Evolutionary conservation across 2,797 vertebrate genomes (phyloP).

Genomic region (Aphelocoma californica): DNA sequence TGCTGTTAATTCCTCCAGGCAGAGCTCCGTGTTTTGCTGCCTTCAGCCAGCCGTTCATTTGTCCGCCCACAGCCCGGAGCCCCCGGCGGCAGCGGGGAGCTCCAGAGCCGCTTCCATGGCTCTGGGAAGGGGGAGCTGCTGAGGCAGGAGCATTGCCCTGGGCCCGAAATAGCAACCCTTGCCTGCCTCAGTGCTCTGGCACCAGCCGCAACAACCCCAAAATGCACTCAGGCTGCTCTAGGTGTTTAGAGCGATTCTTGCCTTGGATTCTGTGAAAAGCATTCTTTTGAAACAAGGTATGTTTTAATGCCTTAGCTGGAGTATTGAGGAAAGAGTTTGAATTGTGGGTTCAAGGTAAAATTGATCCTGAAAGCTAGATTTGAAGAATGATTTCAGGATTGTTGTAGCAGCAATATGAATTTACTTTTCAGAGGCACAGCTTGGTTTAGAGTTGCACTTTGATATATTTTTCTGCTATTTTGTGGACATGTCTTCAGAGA

Average conservation of each 20-base stretch:
- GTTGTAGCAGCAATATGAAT: neutral
- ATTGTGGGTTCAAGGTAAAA: neutral
- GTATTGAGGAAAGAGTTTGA: neutral
- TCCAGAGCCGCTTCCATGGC: neutral
- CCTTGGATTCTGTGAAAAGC: neutral
- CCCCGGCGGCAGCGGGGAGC: slow-evolving; percentile 1
- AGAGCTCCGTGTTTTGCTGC: slow-evolving; percentile 23
- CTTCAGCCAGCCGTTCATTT: slow-evolving; percentile 56
- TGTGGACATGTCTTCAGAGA: neutral
- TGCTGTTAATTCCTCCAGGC: slow-evolving; percentile 32
- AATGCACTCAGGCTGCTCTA: neutral
- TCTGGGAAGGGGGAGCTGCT: neutral
- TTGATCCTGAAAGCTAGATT: neutral
- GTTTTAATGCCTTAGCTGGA: neutral
- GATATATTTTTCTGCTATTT: neutral
- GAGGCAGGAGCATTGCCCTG: neutral
- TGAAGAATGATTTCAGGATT: neutral
- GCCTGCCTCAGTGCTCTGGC: neutral
- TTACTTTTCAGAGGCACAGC: neutral
- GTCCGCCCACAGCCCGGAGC: slow-evolving; percentile 53
- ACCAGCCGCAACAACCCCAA: neutral
- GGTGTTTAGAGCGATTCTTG: neutral
- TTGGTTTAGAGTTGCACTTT: neutral
- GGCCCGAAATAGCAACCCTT: neutral
- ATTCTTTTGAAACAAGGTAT: neutral